A percentile compares a stretch with the other conserved stretches of the same genome.
Conservation (phyloP, 2,888 invertebrate species). For the Ypsolopha scabrella region DNA sequence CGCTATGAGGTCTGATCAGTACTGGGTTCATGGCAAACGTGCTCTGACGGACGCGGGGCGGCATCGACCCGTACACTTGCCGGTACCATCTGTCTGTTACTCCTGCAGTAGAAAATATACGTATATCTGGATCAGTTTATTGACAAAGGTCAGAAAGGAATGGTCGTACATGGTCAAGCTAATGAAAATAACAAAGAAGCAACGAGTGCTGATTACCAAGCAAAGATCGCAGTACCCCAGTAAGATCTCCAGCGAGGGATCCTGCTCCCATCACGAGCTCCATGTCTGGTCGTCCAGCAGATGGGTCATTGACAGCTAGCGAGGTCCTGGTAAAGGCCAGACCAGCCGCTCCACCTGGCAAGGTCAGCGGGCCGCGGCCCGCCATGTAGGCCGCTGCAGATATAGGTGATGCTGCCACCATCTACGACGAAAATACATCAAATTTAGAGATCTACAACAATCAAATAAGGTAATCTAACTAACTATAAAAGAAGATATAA, state of each 20-base stretch:
- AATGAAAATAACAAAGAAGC: neutral
- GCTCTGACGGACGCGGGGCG: slow-evolving; percentile 42
- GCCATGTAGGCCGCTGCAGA: slow-evolving; percentile 73
- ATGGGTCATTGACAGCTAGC: slow-evolving; percentile 59
- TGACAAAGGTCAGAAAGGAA: no score
- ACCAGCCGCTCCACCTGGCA: slow-evolving; percentile 84
- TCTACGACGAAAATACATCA: slow-evolving; percentile 17
- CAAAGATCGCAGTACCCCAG: slow-evolving; percentile 74
- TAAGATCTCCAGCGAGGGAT: slow-evolving; percentile 78
- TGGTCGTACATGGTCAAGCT: no score
- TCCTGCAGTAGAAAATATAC: slow-evolving; percentile 30
- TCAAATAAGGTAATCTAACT: no score
- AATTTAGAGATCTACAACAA: no score
- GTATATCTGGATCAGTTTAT: neutral
- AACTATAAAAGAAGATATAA: no score
- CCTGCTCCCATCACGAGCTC: slow-evolving; percentile 85
- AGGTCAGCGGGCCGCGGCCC: slow-evolving; percentile 78
- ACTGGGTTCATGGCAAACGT: slow-evolving; percentile 81
- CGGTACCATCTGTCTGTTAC: slow-evolving; percentile 72
- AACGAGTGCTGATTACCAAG: slow-evolving; percentile 51
- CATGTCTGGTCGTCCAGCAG: slow-evolving; percentile 82
- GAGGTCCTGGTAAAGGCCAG: slow-evolving; percentile 81
- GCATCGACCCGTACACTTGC: slow-evolving; percentile 63
- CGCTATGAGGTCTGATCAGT: slow-evolving; percentile 79
- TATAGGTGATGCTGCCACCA: slow-evolving; percentile 53